Conservation (phyloP, 2,113 vertebrate species). For the Mastomys natalensis region DNA sequence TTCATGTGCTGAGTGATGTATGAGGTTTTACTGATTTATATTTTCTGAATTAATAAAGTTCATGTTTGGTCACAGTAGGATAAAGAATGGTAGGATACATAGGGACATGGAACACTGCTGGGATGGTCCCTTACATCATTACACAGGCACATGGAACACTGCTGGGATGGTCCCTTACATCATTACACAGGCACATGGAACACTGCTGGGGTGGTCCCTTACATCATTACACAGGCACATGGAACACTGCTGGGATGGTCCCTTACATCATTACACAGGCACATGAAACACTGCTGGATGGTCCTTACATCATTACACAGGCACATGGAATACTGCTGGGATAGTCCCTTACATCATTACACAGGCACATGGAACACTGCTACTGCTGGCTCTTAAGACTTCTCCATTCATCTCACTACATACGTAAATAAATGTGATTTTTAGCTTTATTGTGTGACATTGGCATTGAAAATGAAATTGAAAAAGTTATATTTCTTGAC, state of each 20-base stretch:
- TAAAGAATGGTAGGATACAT: neutral
- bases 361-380: neutral
- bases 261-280: too few relatives aligned
- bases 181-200: too few relatives aligned
- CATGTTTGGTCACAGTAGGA: neutral
- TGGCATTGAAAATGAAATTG: slow-evolving; percentile 31
- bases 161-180: too few relatives aligned
- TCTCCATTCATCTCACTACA: neutral
- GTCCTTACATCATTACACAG: too few relatives aligned
- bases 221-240: too few relatives aligned
- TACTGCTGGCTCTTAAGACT: neutral
- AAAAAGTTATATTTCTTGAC: slow-evolving; percentile 3
- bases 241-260: neutral
- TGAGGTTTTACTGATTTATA: neutral
- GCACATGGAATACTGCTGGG: too few relatives aligned
- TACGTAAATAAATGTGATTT: neutral
- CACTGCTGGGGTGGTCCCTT: too few relatives aligned
- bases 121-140: neutral
- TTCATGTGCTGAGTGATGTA: slow-evolving; percentile 31
- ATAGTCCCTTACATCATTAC: neutral
- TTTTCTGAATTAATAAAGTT: slow-evolving; percentile 28
- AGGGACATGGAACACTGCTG: neutral
- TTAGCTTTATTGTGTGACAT: slow-evolving; percentile 21
- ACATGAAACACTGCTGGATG: too few relatives aligned
- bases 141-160: neutral